Conservation (phyloP, 2,113 vertebrate genomes). For the Grammomys surdaster region DNA sequence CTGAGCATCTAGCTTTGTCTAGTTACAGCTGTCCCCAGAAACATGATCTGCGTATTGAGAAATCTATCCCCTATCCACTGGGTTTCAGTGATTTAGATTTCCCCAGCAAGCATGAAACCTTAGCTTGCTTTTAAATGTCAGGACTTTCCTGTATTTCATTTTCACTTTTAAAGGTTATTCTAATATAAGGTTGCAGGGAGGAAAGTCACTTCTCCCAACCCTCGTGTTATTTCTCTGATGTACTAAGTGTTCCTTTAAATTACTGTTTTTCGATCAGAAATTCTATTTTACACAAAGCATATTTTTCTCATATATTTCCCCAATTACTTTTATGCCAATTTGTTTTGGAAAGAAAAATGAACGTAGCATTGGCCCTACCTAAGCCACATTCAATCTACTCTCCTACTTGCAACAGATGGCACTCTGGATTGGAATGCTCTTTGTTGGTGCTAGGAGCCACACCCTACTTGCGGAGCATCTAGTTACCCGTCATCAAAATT, state of each 20-base stretch:
- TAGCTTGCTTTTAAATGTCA: constrained; percentile 79
- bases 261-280: neutral
- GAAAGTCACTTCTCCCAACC: neutral
- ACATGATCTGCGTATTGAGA: constrained; percentile 44
- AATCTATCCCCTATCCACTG: constrained; percentile 47
- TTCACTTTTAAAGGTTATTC: constrained; percentile 78
- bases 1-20: constrained; percentile 26
- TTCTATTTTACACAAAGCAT: constrained; percentile 35
- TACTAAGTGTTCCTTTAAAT: neutral
- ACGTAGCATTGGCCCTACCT: neutral
- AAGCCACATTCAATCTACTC: neutral
- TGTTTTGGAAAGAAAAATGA: constrained; percentile 44
- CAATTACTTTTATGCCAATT: constrained; percentile 33
- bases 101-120: constrained; percentile 46
- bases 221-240: neutral
- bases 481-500: neutral
- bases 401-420: neutral
- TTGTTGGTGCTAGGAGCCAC: neutral
- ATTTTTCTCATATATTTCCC: constrained; percentile 45
- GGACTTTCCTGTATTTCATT: constrained; percentile 67
- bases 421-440: neutral
- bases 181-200: constrained; percentile 21
- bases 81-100: constrained; percentile 72
- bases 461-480: neutral
- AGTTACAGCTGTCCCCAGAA: constrained; percentile 9